Base-by-base conservation (phyloP, 2,113 vertebrate genomes). In the Cinclus mexicanus region DNA sequence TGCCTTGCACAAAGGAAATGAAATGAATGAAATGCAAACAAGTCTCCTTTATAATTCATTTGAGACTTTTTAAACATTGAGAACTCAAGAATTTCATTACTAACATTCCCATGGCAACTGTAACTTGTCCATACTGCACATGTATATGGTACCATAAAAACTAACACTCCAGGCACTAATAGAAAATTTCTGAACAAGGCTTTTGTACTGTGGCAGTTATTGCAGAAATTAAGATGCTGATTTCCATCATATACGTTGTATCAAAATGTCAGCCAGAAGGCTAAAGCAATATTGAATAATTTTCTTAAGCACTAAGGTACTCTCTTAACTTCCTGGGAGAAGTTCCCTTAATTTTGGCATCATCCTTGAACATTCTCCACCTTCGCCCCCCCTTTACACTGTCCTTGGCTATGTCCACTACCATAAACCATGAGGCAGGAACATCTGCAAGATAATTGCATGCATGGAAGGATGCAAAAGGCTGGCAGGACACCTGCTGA, bases 61-160 rank as follows among this genome's bases (percentile, higher is more conserved):
- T 63, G 95, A 94, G 93, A 94, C 88, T 56, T 95, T 94, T 91
- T 84, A 90, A 95, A 83, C 55, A 59, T 59, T 53, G 63, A 94
- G 82, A 69, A 83, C 65, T 94, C 90, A 93, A 95, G 79, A 94
- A 95, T 95, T 95, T 95, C 90, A 95, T 96, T 94, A 94, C 50
- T 76, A 80, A 74, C 19, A 24, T 87, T 97, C 96, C 95, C 94
- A 90, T 3, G 11, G 90, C 84, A 95, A 93, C 81, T 83, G 70
- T 95, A 97, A 96, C 75, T 93, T 95, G 46, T 83, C 67, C 74
- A 37, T 85, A 65, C 59, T 74, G 78, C 82, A 67, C 46, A 91
- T 46, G 63, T 89, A 80, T 87, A 93, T 67, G 79, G 82, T 67
- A 93, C 39, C 68, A 86, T 95, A 95, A 96, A 94, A 94, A 57